Base-by-base conservation (phyloP, 2,113 vertebrate species). In the Pelmatolapia mariae region DNA sequence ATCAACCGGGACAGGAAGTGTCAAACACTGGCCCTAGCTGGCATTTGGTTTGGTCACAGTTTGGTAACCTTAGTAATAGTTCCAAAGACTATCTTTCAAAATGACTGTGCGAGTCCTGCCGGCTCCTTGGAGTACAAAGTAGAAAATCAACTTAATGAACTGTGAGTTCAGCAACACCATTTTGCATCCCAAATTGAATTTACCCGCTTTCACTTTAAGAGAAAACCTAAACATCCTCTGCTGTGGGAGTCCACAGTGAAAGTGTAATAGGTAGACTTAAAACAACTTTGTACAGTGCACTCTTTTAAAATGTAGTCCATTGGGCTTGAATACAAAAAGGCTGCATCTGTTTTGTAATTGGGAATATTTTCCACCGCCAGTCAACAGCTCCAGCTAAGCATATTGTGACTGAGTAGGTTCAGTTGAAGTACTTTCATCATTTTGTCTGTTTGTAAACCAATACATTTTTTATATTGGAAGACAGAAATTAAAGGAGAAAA, bases 151-250 rank as follows among this genome's bases (percentile, higher is more conserved):
- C 24, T 52, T 82, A 90, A 88, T 88, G 86, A 91, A 80, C 40
- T 61, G 59, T 52, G 19, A 82, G 57, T 82, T 63, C 24, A 50
- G 80, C 22, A 40, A 12, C 56, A 78, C 54, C 71, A 81, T 88
- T 86, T 80, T 54, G 22, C 76, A 86, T 88, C 29, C 54, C 40
- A 90, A 91, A 93, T 87, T 81, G 5, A 83, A 86, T 89, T 92
- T 83, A 40, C 11, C 26, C 16, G 1, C 71, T 29, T 76, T 52
- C 73, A 80, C 80, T 83, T 68, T 24, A 5, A 4, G 83, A 86
- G 79, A 56, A 87, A 68, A 50, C 33, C 43, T 68, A 56, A 82
- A 85, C 54, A 80, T 26, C 79, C 38, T 85, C 76, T 29, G 80
- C 33, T 50, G n/a, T 61, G 78, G 12, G 29, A 18, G 26, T 31